Conservation (phyloP, 2,113 vertebrate species). For the Campylomormyrus tamandua region DNA sequence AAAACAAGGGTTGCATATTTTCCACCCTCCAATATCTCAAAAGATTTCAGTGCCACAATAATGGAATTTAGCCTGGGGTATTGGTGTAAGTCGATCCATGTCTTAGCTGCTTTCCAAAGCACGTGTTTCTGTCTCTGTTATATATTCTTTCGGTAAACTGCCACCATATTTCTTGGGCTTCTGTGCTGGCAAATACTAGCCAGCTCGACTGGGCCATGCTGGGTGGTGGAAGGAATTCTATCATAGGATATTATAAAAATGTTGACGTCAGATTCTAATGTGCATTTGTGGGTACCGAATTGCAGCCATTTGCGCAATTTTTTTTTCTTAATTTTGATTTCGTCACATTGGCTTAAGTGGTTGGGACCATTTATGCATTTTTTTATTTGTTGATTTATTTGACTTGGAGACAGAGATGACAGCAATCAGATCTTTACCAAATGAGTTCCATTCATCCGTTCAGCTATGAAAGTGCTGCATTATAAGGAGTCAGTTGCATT, state of each 20-base stretch:
- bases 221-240: neutral
- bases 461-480: neutral
- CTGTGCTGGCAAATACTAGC: neutral
- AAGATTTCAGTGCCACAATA: neutral
- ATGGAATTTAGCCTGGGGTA: neutral
- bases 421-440: neutral
- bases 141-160: neutral
- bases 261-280: neutral
- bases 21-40: neutral
- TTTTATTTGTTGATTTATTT: constrained; percentile 3
- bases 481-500: neutral
- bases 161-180: neutral
- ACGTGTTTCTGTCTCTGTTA: neutral
- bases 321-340: neutral
- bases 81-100: neutral
- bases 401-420: neutral
- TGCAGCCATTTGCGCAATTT: neutral
- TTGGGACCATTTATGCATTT: neutral
- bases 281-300: neutral
- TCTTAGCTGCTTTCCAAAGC: neutral
- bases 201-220: neutral
- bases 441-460: neutral
- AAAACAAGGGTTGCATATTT: neutral
- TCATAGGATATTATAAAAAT: neutral
- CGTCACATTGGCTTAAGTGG: neutral